Base-by-base conservation (phyloP, 2,888 invertebrate genomes). In the Panzeria rudis region DNA sequence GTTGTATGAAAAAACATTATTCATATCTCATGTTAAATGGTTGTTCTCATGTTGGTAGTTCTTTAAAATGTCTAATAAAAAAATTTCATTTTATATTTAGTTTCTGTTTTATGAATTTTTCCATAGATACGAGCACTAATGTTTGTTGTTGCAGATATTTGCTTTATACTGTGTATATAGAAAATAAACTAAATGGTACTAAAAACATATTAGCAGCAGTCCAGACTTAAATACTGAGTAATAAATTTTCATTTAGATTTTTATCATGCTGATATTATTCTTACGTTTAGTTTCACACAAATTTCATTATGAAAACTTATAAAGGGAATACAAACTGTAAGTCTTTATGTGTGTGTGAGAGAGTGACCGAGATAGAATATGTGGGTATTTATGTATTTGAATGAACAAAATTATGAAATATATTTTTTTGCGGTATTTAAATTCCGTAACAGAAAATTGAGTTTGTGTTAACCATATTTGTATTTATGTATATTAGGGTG, bases 201-300 rank as follows among this genome's bases (percentile, higher is more conserved):
- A 44, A 72, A 52, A 68, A 52, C 20, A 29, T 71, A 54, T 38
- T 41, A 44, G 71, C 44, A 72, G 44, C 80, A 73, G 68, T 75
- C 35, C 69, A 68, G 56, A 77, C 72, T 77, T 84, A 84, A 78
- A 78, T 84, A 50, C 80, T 68, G 29, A 54, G 84, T 52, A 86
- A 86, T 83, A 83, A 77, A 86, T 86, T 82, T 75, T 76, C 83
- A 82, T 83, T 86, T 83, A 84, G 77, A 84, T 84, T 77, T 81
- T 81, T 77, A 61, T 72, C 72, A 52, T 77, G 77, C 81, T 81
- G 84, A 81, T 84, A 76, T 77, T 54, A 71, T 64, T 61, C 47
- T 54, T 81, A 81, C 76, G 35, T 77, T 81, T 72, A 72, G 76
- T 84, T 76, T 71, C 38, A 56, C 79, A 84, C 62, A 75, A 23